Evolutionary conservation across 2,113 vertebrate genomes (phyloP).

Genomic region (Aptenodytes forsteri): DNA sequence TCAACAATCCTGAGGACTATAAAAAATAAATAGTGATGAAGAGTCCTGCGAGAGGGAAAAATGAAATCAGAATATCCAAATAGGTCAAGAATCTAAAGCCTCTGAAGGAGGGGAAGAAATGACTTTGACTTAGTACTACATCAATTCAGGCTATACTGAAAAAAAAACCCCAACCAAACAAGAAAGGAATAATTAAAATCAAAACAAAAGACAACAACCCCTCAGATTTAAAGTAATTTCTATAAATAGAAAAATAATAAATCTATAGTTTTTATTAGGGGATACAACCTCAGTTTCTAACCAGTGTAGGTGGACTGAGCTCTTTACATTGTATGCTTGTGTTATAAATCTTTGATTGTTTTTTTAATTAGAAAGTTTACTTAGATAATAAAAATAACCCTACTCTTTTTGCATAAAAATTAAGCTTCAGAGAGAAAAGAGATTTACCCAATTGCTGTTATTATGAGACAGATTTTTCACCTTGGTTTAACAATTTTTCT

Average conservation of each 20-base stretch:
- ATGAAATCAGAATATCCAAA: background rate
- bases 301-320: background rate
- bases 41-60: background rate
- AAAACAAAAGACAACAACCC: background rate
- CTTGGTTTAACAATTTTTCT: background rate
- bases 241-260: background rate
- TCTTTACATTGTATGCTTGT: background rate
- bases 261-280: background rate
- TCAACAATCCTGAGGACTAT: background rate
- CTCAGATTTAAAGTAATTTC: background rate
- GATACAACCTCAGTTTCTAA: background rate
- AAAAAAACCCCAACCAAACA: background rate
- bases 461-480: background rate
- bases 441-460: background rate
- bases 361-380: constrained; percentile 36
- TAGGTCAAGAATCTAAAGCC: background rate
- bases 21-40: background rate
- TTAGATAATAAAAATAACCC: background rate
- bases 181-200: background rate
- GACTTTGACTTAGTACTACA: background rate
- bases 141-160: background rate
- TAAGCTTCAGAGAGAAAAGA: background rate
- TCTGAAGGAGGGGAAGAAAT: background rate
- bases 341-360: background rate
- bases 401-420: background rate